Evolutionary conservation across 2,113 vertebrate genomes (phyloP).

Genomic region (Garra rufa): DNA sequence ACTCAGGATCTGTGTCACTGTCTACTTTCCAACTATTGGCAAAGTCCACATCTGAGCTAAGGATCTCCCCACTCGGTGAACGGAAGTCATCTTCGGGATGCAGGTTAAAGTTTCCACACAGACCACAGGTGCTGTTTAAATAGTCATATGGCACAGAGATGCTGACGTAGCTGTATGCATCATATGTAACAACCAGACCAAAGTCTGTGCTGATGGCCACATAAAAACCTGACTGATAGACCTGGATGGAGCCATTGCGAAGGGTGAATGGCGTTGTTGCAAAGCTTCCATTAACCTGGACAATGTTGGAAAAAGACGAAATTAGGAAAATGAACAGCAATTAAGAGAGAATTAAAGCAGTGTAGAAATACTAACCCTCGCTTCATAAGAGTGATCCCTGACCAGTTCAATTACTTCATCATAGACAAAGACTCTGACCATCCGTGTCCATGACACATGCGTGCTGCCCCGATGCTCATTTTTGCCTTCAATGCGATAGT

Average conservation of each 20-base stretch:
- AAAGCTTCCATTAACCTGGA: conserved; percentile 66
- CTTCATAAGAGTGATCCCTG: conserved; percentile 44
- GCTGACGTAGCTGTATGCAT: conserved; percentile 52
- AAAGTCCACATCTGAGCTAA: conserved; percentile 65
- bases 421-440: conserved; percentile 60
- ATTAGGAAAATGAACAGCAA: neutral
- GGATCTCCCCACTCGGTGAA: conserved; percentile 54
- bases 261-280: conserved; percentile 60
- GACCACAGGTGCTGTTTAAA: conserved; percentile 64
- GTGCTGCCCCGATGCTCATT: conserved; percentile 66
- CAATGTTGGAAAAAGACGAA: neutral
- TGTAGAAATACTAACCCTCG: conserved; percentile 60
- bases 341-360: neutral
- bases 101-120: conserved; percentile 69
- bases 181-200: conserved; percentile 68
- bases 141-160: conserved; percentile 63
- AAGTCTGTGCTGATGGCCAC: conserved; percentile 62
- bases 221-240: conserved; percentile 58
- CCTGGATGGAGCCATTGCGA: conserved; percentile 49
- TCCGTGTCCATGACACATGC: conserved; percentile 59
- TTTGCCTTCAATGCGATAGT: conserved; percentile 64
- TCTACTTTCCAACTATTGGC: conserved; percentile 63
- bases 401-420: conserved; percentile 62
- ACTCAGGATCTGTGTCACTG: conserved; percentile 36
- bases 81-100: conserved; percentile 58